Base-by-base conservation (phyloP, 2,113 vertebrate species). In the Piaya cayana region DNA sequence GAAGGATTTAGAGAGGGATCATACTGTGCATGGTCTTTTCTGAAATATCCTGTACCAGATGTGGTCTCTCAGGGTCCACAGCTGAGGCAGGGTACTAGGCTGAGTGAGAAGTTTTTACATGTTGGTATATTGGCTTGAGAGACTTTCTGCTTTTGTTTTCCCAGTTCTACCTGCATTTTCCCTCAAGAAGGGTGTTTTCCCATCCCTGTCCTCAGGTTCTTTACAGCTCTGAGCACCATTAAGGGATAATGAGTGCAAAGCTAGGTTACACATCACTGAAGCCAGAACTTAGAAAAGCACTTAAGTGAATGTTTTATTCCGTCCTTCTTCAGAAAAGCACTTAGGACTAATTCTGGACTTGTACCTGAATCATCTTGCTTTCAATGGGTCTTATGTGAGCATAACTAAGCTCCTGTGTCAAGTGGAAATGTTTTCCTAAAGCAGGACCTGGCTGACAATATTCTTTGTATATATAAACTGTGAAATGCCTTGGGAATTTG, bases 401-500 rank as follows among this genome's bases (percentile, higher is more conserved):
- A 8, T 78, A 84, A 39, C 78, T 75, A 86, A 90, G 25, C 12
- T 22, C 37, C 34, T 60, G n/a, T 75, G 30, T 83, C 72, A 74
- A 68, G 70, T 56, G 27, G 63, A 70, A 83, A 60, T 21, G 29
- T 77, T 86, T 74, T 78, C 43, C 55, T 70, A 22, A 70, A 85
- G 78, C 29, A 80, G 53, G 29, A 70, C 30, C 84, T 95, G 56
- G 39, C 47, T 90, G 79, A 78, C 42, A 39, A 34, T 86, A 55
- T 56, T 59, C 29, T 80, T 67, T 86, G 39, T 59, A 11, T 79
- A 12, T 82, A 36, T 67, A 76, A 68, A 11, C 27, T 78, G 26
- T 81, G 64, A 92, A 77, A 86, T 82, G 64, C 79, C 85, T 90
- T 86, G 76, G 55, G 25, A 93, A 70, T 74, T 70, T 43, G 68